A percentile compares a stretch with the other conserved stretches of the same genome.
Evolutionary conservation across 2,113 vertebrate genomes (phyloP).

Genomic region (Nesoenas mayeri): DNA sequence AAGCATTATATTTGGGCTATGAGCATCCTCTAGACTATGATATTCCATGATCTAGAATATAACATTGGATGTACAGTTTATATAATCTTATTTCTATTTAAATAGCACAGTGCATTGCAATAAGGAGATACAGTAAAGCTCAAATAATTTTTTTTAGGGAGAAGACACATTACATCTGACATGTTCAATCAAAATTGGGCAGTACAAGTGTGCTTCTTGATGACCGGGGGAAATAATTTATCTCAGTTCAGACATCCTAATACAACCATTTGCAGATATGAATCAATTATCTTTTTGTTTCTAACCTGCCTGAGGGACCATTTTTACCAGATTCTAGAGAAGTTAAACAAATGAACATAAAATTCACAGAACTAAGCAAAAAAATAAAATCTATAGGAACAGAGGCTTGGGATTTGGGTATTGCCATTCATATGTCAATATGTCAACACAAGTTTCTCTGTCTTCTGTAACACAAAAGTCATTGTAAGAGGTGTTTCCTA

Average conservation of each 20-base stretch:
- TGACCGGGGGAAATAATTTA: background rate
- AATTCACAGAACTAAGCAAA: background rate
- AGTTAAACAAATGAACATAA: background rate
- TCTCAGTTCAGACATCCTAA: background rate
- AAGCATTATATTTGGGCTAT: background rate
- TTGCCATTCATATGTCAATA: background rate
- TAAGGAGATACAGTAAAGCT: background rate
- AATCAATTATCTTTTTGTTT: background rate
- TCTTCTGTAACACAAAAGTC: background rate
- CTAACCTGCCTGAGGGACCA: background rate
- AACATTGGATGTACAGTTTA: background rate
- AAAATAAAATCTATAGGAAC: background rate
- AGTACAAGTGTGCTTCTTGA: background rate
- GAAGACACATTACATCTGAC: background rate
- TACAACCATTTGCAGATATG: background rate
- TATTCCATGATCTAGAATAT: background rate
- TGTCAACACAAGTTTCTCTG: background rate
- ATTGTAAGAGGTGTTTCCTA: background rate
- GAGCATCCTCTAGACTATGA: background rate
- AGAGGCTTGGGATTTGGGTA: background rate
- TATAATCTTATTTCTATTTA: background rate
- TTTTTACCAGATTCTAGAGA: background rate
- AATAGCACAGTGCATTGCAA: background rate
- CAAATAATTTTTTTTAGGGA: background rate
- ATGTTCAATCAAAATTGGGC: background rate